Evolutionary conservation across 2,797 vertebrate genomes (phyloP).

Genomic region (Brachymystax lenok): DNA sequence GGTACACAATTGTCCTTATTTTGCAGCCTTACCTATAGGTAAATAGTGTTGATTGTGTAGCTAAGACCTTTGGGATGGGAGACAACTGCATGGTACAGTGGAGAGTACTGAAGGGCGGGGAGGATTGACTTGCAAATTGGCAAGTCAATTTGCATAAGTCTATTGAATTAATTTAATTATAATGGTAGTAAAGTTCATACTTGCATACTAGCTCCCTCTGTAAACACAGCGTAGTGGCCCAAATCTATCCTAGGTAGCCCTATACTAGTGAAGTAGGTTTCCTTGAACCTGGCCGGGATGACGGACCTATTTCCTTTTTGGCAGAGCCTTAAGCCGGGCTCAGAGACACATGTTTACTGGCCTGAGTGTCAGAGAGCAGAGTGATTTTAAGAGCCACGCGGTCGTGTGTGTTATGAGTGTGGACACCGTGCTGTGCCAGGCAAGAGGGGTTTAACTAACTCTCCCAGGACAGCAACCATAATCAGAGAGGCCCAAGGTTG

Average conservation of each 20-base stretch:
- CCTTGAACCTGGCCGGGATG: slow-evolving; percentile 16
- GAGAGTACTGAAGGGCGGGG: too few species aligned
- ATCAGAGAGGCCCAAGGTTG: background rate
- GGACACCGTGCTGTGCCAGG: background rate
- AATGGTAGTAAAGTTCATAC: too few species aligned
- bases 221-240: slow-evolving; percentile 11
- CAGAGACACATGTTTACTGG: slow-evolving; percentile 51
- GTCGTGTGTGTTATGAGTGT: background rate
- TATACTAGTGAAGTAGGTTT: slow-evolving; percentile 34
- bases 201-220: background rate
- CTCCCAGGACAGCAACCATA: background rate
- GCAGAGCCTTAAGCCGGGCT: slow-evolving; percentile 54
- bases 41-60: slow-evolving; percentile 14
- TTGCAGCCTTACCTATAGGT: slow-evolving; percentile 22
- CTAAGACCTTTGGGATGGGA: too few species aligned
- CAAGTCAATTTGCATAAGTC: background rate
- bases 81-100: background rate
- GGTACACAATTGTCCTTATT: background rate
- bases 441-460: slow-evolving; percentile 2
- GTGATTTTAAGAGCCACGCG: slow-evolving; percentile 8
- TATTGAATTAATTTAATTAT: background rate
- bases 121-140: too few species aligned
- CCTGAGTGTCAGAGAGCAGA: slow-evolving; percentile 36
- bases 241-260: slow-evolving; percentile 65
- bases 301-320: slow-evolving; percentile 61